A percentile compares a stretch with the other conserved stretches of the same genome.
These are phyloP conservation scores for Aptenodytes patagonicus DNA, from an alignment of 2,113 vertebrate species.

Conservation along the genomic window DNA sequence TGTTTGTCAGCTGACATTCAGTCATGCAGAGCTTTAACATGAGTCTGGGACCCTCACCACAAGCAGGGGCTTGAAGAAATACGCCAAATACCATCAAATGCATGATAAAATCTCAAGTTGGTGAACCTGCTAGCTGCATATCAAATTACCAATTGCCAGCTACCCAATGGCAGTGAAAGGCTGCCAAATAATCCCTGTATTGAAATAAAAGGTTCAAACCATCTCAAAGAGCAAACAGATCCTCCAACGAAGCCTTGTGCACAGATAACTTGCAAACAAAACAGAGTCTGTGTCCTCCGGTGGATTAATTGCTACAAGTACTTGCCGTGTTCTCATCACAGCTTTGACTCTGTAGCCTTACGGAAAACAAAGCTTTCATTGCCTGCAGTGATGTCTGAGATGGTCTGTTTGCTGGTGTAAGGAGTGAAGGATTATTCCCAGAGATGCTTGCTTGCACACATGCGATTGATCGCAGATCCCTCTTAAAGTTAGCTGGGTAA, in stretches of 20 bases:
- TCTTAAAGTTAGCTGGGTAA: background rate
- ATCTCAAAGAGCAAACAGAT: conserved; percentile 3
- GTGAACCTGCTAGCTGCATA: background rate
- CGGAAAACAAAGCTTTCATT: conserved; percentile 7
- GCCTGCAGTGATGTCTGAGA: background rate
- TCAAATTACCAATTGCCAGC: background rate
- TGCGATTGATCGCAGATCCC: background rate
- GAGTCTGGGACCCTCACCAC: background rate
- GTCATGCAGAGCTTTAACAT: background rate
- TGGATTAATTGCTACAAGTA: conserved; percentile 19
- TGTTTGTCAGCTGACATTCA: background rate
- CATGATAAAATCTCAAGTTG: background rate
- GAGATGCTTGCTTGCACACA: background rate
- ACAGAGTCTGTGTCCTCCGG: background rate
- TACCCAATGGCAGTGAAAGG: background rate
- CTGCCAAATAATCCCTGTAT: background rate
- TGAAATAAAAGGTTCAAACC: background rate
- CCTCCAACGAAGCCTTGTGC: background rate
- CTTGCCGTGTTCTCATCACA: background rate
- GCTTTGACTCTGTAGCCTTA: background rate
- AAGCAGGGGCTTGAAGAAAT: background rate
- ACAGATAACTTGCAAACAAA: conserved; percentile 23
- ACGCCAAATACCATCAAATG: background rate
- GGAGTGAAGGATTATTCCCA: background rate
- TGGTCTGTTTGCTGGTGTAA: background rate